These are phyloP conservation scores for Aphelocoma coerulescens DNA, from an alignment of 2,113 vertebrate genomes.

Conservation along the genomic window DNA sequence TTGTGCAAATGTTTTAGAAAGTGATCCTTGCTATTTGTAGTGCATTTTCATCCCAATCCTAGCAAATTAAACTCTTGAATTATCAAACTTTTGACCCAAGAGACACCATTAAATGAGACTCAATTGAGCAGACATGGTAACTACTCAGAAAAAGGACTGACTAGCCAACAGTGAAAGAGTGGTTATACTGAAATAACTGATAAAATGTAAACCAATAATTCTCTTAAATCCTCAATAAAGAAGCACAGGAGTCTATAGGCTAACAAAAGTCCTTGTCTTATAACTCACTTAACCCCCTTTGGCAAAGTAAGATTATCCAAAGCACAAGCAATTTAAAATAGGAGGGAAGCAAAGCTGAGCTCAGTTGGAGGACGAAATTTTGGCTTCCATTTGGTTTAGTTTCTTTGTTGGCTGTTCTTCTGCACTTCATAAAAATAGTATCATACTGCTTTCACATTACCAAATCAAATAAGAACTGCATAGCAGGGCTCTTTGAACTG, in stretches of 20 bases:
- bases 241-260: neutral
- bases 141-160: neutral
- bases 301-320: neutral
- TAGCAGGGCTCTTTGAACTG: neutral
- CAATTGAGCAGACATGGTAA: neutral
- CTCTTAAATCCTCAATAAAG: neutral
- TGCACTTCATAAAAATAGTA: neutral
- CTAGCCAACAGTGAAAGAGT: neutral
- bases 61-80: neutral
- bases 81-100: neutral
- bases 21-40: neutral
- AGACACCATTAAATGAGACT: neutral
- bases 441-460: neutral
- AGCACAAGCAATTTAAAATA: neutral
- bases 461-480: neutral
- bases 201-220: neutral
- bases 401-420: neutral
- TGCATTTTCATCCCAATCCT: neutral
- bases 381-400: neutral
- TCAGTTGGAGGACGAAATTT: neutral
- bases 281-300: neutral
- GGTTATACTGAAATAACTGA: neutral
- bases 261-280: neutral
- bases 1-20: neutral
- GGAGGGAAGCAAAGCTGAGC: neutral